Conservation (phyloP, 2,113 vertebrate species). For the Mormyrus lacerda region DNA sequence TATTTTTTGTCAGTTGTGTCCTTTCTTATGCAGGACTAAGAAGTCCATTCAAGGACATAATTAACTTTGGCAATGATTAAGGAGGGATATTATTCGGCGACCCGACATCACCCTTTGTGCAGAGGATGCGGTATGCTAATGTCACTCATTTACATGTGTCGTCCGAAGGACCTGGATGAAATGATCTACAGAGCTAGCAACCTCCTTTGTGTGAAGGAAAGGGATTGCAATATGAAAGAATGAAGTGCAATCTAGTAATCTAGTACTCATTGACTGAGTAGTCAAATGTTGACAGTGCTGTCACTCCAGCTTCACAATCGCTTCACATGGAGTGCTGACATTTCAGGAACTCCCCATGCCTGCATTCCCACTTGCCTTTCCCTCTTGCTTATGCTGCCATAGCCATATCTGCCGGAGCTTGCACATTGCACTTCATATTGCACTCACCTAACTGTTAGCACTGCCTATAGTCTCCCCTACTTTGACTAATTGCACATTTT, state of each 20-base stretch:
- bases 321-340: no score
- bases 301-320: no score
- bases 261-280: no score
- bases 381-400: no score
- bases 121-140: slow-evolving; percentile 15
- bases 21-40: background rate
- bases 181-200: slow-evolving; percentile 5
- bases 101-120: slow-evolving; percentile 11
- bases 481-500: no score
- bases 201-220: background rate
- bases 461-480: no score
- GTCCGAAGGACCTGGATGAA: background rate
- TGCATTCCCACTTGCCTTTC: no score
- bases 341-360: no score
- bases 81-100: background rate
- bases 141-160: background rate
- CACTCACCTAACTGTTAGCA: no score
- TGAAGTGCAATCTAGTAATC: background rate
- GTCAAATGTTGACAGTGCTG: no score
- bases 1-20: background rate
- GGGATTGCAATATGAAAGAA: background rate
- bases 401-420: no score
- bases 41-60: slow-evolving; percentile 18
- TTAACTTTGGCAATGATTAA: slow-evolving; percentile 14
- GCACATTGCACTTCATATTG: no score